Conservation (phyloP, 1,140 invertebrate genomes). For the Drosophila obscura region DNA sequence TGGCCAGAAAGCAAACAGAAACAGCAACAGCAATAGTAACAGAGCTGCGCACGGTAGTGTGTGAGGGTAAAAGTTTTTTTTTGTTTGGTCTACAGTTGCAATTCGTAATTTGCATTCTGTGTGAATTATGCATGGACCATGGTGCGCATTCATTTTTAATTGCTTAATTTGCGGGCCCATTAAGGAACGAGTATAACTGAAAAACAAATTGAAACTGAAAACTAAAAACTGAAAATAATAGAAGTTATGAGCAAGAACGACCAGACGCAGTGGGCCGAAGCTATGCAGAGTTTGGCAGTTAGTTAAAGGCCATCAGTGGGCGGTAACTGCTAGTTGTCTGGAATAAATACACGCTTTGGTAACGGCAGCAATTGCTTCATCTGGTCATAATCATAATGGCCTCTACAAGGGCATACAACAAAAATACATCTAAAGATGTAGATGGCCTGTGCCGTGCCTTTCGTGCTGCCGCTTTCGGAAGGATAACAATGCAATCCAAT, state of each 20-base stretch:
- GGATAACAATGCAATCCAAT: conserved; percentile 16
- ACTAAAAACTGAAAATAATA: conserved; percentile 14
- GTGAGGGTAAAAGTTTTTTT: neutral
- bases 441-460: neutral
- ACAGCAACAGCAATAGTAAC: conserved; percentile 15
- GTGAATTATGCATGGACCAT: conserved; percentile 54
- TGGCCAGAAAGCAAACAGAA: conserved; percentile 9
- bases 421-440: no score
- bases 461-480: neutral
- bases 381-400: no score
- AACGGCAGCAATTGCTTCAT: no score
- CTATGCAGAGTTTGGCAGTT: no score
- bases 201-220: neutral
- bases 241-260: neutral
- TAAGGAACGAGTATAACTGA: conserved; percentile 7
- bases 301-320: no score
- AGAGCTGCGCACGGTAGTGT: conserved; percentile 5
- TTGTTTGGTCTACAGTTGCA: conserved; percentile 9
- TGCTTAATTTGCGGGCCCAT: conserved; percentile 58
- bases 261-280: neutral
- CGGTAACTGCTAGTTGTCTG: no score
- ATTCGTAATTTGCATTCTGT: conserved; percentile 31
- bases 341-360: no score
- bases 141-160: conserved; percentile 69
- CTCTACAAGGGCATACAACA: no score